Evolutionary conservation across 2,113 vertebrate genomes (phyloP).

Genomic region (Stegostoma tigrinum): DNA sequence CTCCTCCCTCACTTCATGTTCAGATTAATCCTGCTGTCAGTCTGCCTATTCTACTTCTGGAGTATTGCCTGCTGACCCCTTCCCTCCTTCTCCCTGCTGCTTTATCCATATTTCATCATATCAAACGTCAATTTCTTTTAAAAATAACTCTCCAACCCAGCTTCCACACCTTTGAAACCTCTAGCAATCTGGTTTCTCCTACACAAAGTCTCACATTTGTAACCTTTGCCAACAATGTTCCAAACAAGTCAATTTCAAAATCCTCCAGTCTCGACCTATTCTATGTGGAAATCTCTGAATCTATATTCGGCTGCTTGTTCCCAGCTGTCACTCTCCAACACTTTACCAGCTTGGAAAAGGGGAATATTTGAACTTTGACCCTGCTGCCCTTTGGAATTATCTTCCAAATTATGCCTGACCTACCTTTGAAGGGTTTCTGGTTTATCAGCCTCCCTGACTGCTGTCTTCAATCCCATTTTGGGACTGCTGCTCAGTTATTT

Average conservation of each 20-base stretch:
- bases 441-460: neutral
- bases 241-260: neutral
- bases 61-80: neutral
- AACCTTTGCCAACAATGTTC: neutral
- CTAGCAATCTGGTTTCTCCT: neutral
- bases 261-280: neutral
- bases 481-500: neutral
- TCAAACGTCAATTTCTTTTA: neutral
- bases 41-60: neutral
- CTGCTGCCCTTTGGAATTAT: neutral
- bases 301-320: neutral
- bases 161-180: neutral
- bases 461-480: neutral
- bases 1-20: neutral
- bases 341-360: neutral
- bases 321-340: neutral
- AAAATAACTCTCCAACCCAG: neutral
- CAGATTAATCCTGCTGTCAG: neutral
- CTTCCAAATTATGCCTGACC: neutral
- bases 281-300: neutral
- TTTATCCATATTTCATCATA: neutral
- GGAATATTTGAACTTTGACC: neutral
- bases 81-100: neutral
- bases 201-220: neutral
- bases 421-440: neutral